phyloP scores from a whole-genome alignment of 2,797 vertebrate genomes.

The Lithobates sylvaticus region DNA sequence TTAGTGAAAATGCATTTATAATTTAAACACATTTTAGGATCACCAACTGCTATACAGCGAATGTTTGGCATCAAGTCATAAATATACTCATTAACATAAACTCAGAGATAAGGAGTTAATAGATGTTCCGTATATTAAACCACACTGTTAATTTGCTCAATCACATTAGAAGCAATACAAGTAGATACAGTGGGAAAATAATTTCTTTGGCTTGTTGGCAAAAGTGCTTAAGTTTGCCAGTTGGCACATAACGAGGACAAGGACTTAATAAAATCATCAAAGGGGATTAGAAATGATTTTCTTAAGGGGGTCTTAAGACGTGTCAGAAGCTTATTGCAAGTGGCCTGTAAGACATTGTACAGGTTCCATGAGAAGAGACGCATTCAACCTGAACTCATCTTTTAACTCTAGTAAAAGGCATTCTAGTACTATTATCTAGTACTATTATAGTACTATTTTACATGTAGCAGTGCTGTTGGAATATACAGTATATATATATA shows the following conservation, averaged over 20 bases:
- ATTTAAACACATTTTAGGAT: neutral
- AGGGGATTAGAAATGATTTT: conserved; percentile 86
- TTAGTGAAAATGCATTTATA: too few species aligned
- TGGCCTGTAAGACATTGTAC: conserved; percentile 65
- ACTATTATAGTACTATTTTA: too few species aligned
- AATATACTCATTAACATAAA: conserved; percentile 29
- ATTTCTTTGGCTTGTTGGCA: conserved; percentile 74
- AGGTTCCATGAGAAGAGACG: neutral
- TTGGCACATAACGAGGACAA: conserved; percentile 80
- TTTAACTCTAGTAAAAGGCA: neutral
- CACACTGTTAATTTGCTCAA: conserved; percentile 76
- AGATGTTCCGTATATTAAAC: conserved; percentile 76
- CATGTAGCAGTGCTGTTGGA: too few species aligned
- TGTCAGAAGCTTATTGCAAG: conserved; percentile 71
- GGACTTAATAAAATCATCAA: conserved; percentile 94
- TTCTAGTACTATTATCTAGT: too few species aligned
- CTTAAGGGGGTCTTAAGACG: conserved; percentile 80
- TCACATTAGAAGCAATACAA: conserved; percentile 71
- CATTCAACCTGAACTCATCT: neutral
- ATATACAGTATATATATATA: too few species aligned
- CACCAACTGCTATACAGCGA: conserved; percentile 16
- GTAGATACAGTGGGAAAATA: conserved; percentile 69
- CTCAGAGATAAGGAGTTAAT: conserved; percentile 29
- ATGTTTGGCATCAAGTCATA: conserved; percentile 28
- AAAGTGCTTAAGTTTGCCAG: conserved; percentile 76